These are phyloP conservation scores for Tetramorium parvispinum DNA, from an alignment of 1,140 invertebrate genomes.

Conservation along the genomic window DNA sequence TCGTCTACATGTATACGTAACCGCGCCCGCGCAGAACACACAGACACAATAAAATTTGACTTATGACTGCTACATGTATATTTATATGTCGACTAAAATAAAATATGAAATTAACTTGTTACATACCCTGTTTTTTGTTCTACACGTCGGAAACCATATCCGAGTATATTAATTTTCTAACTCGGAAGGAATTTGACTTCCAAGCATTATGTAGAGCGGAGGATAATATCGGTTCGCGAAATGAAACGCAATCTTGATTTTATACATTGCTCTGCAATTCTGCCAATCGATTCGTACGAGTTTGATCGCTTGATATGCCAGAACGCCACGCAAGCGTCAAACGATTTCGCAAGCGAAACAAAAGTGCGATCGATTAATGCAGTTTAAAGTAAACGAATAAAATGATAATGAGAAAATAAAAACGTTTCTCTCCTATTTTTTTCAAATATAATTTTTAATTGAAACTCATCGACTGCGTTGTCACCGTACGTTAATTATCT, in stretches of 20 bases:
- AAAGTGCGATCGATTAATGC: conserved; percentile 5
- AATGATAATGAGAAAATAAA: background rate
- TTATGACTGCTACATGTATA: conserved; percentile 75
- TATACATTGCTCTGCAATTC: conserved; percentile 40
- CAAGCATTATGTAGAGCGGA: background rate
- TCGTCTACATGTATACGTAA: conserved; percentile 47
- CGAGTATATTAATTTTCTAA: background rate
- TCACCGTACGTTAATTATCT: background rate
- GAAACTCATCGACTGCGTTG: background rate
- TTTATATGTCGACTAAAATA: conserved; percentile 77
- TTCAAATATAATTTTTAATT: conserved; percentile 1
- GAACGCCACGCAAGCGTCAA: conserved; percentile 18
- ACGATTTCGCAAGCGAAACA: conserved; percentile 37
- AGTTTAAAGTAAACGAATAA: conserved; percentile 34
- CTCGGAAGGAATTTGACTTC: background rate
- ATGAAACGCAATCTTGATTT: conserved; percentile 29
- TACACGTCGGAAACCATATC: too few relatives aligned
- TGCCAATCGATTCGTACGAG: conserved; percentile 8
- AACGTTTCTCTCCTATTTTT: background rate
- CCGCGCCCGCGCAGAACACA: background rate
- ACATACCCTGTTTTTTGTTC: background rate
- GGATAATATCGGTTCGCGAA: background rate
- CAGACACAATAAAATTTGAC: conserved; percentile 50
- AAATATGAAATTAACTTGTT: conserved; percentile 60
- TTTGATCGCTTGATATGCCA: conserved; percentile 41